These are phyloP conservation scores for Entomyzon cyanotis DNA, from an alignment of 2,113 vertebrate species.

Conservation along the genomic window DNA sequence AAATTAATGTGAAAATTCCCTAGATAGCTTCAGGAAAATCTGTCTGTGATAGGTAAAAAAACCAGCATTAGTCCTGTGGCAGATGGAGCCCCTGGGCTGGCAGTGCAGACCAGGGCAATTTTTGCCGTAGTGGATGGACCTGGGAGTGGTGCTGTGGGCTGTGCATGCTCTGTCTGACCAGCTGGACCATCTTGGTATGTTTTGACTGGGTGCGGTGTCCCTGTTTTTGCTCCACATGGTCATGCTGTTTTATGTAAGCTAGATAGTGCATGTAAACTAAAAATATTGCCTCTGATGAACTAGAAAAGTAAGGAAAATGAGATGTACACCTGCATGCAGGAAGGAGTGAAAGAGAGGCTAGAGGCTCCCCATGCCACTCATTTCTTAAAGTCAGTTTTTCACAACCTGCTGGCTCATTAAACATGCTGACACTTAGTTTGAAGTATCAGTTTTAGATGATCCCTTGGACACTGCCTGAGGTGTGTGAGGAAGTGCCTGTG, in stretches of 20 bases:
- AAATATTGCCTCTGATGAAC: not conserved
- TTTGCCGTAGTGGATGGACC: not conserved
- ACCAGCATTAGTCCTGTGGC: fast-evolving
- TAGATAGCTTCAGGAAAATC: not conserved
- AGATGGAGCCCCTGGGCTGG: not conserved
- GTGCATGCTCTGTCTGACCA: not conserved
- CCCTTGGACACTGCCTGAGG: not conserved
- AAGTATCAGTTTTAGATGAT: not conserved
- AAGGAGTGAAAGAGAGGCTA: not conserved
- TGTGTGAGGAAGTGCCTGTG: not conserved
- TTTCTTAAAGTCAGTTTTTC: not conserved
- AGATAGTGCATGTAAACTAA: not conserved
- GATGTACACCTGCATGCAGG: not conserved
- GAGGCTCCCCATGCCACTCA: not conserved
- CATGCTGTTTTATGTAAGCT: not conserved
- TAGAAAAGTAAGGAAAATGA: not conserved
- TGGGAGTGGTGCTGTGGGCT: not conserved
- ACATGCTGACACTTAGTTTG: not conserved
- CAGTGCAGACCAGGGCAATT: not conserved
- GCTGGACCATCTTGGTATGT: not conserved
- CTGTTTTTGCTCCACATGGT: not conserved
- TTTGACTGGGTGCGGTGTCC: not conserved
- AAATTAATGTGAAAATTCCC: not conserved
- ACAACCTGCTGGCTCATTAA: not conserved
- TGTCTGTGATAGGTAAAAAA: not conserved